phyloP scores from a whole-genome alignment of 2,113 vertebrate genomes.

The Orientallactaga bullata region DNA sequence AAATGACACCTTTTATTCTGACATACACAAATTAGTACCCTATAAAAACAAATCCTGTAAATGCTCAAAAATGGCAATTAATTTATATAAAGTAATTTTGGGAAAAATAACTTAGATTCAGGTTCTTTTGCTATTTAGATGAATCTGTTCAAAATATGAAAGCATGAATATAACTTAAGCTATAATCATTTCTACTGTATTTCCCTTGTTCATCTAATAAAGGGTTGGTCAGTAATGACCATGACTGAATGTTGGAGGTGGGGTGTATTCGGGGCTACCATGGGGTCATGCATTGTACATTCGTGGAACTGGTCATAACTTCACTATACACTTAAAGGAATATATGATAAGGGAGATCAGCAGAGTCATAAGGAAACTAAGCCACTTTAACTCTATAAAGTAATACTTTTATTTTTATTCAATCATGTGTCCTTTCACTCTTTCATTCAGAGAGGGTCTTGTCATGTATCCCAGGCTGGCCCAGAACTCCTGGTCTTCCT shows the following conservation, averaged over 20 bases:
- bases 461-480: neutral
- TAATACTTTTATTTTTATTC: neutral
- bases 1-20: neutral
- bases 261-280: neutral
- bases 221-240: neutral
- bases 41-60: slow-evolving; percentile 33
- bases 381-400: slow-evolving; percentile 36
- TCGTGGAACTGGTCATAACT: neutral
- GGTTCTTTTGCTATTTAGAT: neutral
- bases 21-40: neutral
- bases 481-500: neutral
- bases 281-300: neutral
- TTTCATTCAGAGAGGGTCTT: neutral
- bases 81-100: slow-evolving; percentile 23
- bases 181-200: neutral
- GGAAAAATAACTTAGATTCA: slow-evolving; percentile 41
- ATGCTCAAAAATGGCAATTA: neutral
- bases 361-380: neutral
- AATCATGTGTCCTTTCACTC: neutral
- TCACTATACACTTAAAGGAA: slow-evolving; percentile 14
- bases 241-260: neutral
- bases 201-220: neutral
- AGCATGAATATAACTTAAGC: slow-evolving; percentile 11
- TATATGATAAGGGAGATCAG: neutral
- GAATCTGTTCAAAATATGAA: slow-evolving; percentile 42